Evolutionary conservation across 2,113 vertebrate species (phyloP).

Genomic region (Pyrgilauda ruficollis): DNA sequence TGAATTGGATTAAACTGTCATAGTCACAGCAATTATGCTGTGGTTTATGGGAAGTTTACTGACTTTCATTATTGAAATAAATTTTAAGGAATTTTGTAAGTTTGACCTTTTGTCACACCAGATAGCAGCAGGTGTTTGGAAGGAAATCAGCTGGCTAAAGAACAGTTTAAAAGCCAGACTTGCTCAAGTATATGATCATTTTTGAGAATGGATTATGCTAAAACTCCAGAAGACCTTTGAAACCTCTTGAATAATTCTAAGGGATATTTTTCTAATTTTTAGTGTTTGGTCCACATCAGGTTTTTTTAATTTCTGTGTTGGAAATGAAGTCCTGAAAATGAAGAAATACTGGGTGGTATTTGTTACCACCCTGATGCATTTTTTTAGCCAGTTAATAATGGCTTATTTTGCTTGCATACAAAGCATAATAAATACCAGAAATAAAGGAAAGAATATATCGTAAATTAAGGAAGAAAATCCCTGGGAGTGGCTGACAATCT

Average conservation of each 20-base stretch:
- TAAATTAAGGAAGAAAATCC: background rate
- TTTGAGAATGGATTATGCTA: background rate
- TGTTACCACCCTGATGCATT: background rate
- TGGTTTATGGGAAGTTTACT: slow-evolving; percentile 13
- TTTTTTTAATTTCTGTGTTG: background rate
- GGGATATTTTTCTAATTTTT: background rate
- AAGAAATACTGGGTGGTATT: background rate
- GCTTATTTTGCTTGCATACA: background rate
- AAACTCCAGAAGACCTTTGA: background rate
- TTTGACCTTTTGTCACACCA: slow-evolving; percentile 33
- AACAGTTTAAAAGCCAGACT: background rate
- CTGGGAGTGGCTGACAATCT: background rate
- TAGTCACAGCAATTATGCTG: slow-evolving; percentile 25
- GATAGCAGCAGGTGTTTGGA: slow-evolving; percentile 8
- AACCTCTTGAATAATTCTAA: background rate
- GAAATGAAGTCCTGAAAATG: background rate
- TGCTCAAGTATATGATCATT: background rate
- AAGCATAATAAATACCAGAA: background rate
- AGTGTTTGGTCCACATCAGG: background rate
- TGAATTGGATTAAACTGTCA: slow-evolving; percentile 58
- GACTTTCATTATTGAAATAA: slow-evolving; percentile 36
- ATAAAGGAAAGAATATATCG: background rate
- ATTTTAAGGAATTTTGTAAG: slow-evolving; percentile 47
- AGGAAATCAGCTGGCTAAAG: background rate
- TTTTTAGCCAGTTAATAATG: background rate